A percentile compares a stretch with the other conserved stretches of the same genome.
These are phyloP conservation scores for Brachypteracias leptosomus DNA, from an alignment of 2,113 vertebrate species.

Conservation along the genomic window DNA sequence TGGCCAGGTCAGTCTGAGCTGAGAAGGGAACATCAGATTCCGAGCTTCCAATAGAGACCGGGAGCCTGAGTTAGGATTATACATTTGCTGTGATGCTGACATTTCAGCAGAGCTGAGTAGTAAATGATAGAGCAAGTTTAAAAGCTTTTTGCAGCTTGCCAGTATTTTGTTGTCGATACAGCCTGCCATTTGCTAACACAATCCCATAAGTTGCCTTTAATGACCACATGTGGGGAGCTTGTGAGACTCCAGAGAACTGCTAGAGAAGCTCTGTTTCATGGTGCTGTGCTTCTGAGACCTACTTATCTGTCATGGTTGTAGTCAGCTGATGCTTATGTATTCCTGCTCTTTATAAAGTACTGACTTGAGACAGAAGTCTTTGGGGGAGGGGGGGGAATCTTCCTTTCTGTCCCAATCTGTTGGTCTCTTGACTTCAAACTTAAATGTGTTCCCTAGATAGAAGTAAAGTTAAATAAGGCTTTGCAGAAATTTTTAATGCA, in stretches of 20 bases:
- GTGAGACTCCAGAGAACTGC: not conserved
- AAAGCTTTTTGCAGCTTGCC: constrained; percentile 23
- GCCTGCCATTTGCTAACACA: not conserved
- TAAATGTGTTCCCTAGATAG: not conserved
- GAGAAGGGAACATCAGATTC: not conserved
- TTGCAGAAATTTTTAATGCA: not conserved
- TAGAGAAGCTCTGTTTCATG: not conserved
- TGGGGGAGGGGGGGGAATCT: not conserved
- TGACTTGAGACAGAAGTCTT: not conserved
- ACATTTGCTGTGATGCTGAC: not conserved
- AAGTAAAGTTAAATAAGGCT: constrained; percentile 17
- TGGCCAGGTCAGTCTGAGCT: not conserved
- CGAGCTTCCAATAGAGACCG: not conserved
- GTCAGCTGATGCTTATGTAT: not conserved
- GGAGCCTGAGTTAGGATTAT: not conserved
- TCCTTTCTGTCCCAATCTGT: not conserved
- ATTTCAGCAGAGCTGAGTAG: not conserved
- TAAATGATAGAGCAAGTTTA: not conserved
- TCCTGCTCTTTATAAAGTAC: not conserved
- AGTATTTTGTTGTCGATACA: not conserved
- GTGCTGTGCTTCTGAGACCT: not conserved
- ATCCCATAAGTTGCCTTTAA: constrained; percentile 4
- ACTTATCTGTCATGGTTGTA: not conserved
- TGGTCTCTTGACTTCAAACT: constrained; percentile 7
- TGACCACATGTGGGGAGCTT: not conserved